Base-by-base conservation (phyloP, 2,113 vertebrate species). In the Nesogale talazaci region DNA sequence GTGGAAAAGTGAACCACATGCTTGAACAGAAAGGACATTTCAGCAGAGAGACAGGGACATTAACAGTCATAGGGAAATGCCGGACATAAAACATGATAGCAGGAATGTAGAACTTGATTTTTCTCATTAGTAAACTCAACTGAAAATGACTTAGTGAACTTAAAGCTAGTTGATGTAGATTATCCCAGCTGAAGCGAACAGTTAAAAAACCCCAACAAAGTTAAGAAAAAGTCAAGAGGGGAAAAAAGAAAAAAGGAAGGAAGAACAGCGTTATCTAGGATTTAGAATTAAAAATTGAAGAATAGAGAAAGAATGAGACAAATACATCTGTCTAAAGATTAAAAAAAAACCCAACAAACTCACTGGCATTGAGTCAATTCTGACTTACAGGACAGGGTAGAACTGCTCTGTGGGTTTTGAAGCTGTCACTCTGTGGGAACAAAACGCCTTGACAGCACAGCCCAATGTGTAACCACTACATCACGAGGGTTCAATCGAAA, bases 141-240 rank as follows among this genome's bases (percentile, higher is more conserved):
- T 93, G 76, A 79, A 59, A 84, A 88, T 75, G 61, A 72, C 61
- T 4, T 10, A 31, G 22, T 77, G 63, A 75, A 74, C 22, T n/a
- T 88, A 56, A 91, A 80, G 46, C 77, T 3, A 78, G 36, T 52
- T 42, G 74, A n/a, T 22, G 78, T 61, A 80, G 27, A 69, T 57
- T 88, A 46, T 29, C 52, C 36, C 84, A 63, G 74, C 23, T 52
- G 67, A 92, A 84, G 83, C 29, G 27, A 75, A 83, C 85, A 52
- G 63, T 78, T 57, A 70, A 69, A 86, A 6, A 88, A 86, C n/a
- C n/a, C n/a, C n/a, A n/a, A 67, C n/a, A 80, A 87, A 69, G 34
- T 42, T 69, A 59, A 72, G 31, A 70, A n/a, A 80, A 87, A 69
- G 25, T 42, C 69, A 59, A 72, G 31, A 70, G 17, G 31, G 3